Base-by-base conservation (phyloP, 2,797 vertebrate genomes). In the Ceyx erithaca region DNA sequence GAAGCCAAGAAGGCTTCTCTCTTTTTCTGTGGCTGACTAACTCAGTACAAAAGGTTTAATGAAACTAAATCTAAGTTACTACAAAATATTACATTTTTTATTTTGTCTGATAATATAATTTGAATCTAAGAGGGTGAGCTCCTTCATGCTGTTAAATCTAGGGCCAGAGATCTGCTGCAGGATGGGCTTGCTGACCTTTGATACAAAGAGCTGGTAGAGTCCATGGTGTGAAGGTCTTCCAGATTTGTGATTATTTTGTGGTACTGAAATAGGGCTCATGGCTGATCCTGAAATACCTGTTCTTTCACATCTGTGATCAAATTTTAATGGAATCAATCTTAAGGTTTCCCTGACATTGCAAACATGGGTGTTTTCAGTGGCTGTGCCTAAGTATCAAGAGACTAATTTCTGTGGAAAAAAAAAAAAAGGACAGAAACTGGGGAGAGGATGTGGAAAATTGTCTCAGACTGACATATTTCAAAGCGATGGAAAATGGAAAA, bases 81-180 rank as follows among this genome's bases (percentile, higher is more conserved):
- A 62, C 20, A 51, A 43, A 37, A 40, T 2, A 13, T 7, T 46
- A 10, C 0, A 0, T 37, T 70, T 8, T 85, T 40, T 51, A 8
- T 82, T 87, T 87, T 75, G 33, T 61, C 68, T 64, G 17, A 6
- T 68, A 51, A 5, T 49, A 20, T 18, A n/a, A 55, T 48, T 10
- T 43, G n/a, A 90, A 48, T 85, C 30, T 40, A 28, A 77, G 64
- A 61, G 7, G 9, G 16, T 59, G 49, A 58, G 17, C 55, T 80
- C 49, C 23, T 61, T 93, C 13, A 5, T 55, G 35, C 59, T 83
- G 58, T 23, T 66, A 49, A 78, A 59, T 59, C 45, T 23, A 25
- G 17, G 45, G 43, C 20, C 17, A 41, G 35, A 37, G 79, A 54
- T 66, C n/a, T 54, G 54, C 78, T 45, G 35, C 7, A 45, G 48